A percentile compares a stretch with the other conserved stretches of the same genome.
These are phyloP conservation scores for Zenarchopterus dispar DNA, from an alignment of 2,797 vertebrate genomes.

Conservation along the genomic window DNA sequence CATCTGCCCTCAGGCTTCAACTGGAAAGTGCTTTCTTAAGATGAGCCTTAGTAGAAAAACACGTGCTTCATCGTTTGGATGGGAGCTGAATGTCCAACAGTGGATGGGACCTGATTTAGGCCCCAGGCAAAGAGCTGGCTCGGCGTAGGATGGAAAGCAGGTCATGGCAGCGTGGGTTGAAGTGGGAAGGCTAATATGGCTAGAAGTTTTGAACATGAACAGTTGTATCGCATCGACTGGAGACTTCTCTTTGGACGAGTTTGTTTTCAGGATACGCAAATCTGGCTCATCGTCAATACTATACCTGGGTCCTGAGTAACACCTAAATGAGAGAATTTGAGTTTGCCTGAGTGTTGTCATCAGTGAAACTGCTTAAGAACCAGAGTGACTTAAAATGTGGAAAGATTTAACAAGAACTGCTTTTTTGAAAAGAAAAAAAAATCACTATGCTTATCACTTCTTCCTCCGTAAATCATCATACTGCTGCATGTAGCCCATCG, in stretches of 20 bases:
- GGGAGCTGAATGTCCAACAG: constrained; percentile 30
- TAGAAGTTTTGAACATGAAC: constrained; percentile 26
- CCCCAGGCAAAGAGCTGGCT: constrained; percentile 51
- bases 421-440: too few species aligned
- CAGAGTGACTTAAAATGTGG: too few species aligned
- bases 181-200: constrained; percentile 46
- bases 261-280: neutral
- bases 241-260: neutral
- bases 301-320: neutral
- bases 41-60: constrained; percentile 35
- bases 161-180: constrained; percentile 44
- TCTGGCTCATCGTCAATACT: neutral
- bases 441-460: too few species aligned
- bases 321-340: neutral
- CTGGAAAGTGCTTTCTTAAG: constrained; percentile 19
- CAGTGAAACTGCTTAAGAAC: neutral
- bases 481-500: too few species aligned
- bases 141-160: constrained; percentile 38
- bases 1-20: constrained; percentile 33
- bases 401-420: too few species aligned
- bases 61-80: constrained; percentile 28
- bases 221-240: constrained; percentile 13
- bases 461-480: too few species aligned
- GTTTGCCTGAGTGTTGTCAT: neutral
- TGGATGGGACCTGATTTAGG: constrained; percentile 49